Evolutionary conservation across 2,113 vertebrate species (phyloP), one percentile per base, ranked within the genome.

Genomic region (Cyrtonyx montezumae): DNA sequence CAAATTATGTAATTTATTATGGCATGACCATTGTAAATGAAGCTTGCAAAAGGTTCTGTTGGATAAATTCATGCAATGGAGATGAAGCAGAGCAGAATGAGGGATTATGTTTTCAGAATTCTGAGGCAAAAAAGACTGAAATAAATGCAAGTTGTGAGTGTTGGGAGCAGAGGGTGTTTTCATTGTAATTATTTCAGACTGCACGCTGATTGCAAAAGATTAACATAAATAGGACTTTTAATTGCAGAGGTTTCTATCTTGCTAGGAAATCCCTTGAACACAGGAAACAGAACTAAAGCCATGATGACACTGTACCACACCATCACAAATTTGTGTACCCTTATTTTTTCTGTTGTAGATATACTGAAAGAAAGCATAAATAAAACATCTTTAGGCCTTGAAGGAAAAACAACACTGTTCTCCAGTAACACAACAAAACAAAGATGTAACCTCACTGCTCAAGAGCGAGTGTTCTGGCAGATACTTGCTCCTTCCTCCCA

Each of bases 161-260:
- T 90, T 89, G 94, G 88, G 83, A 94, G 88, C 84, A 91, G 78
- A 74, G 84, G 63, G 86, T 91, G 67, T 78, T 95, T 96, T 92
- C 94, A 93, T 73, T 94, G 77, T 93, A 93, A 97, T 96, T 96
- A 96, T 95, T 95, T 93, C 93, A 95, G 92, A 95, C 84, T 93
- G 88, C 89, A 88, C 28, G 68, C 78, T 96, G 96, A 96, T 93
- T 95, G 91, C 70, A 95, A 85, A 94, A 96, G 90, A 96, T 84
- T 90, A 95, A 94, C 93, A 92, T 93, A 95, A 95, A 96, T 76
- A 95, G 73, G 84, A 96, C 70, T 73, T 90, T 67, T 49, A 95
- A 76, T 20, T 91, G 95, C 91, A 94, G 94, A 93, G 92, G 74
- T 84, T 96, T 96, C 95, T 87, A 88, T 90, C 87, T 71, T 91